Evolutionary conservation across 2,797 vertebrate species (phyloP), one percentile per base, ranked within the genome.

Genomic region (Lerista edwardsae): DNA sequence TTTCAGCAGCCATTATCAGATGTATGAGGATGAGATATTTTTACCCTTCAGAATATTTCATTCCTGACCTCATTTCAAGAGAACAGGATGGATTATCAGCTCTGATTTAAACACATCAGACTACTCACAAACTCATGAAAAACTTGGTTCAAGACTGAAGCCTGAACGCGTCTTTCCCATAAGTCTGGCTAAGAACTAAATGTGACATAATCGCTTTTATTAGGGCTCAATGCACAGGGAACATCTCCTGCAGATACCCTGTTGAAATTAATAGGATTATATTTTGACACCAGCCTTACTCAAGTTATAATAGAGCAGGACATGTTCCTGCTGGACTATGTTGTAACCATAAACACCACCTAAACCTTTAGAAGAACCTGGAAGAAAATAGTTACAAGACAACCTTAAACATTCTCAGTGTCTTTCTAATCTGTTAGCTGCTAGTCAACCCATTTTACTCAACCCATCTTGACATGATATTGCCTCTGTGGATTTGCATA

Each of bases 1-100:
- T 84, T 87, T 85, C 64, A 75, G 41, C 12, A 61, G 29, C 1
- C 71, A 0, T 82, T 83, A 88, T 65, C n/a, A 82, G 55, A 78
- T 83, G 67, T 0, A 71, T 1, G 2, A 77, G 68, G 27, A 79
- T 83, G 80, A 71, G 62, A 82, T 85, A 57, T 1, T 3, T 1
- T 2, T 69, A 31, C 34, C 0, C 17, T 34, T 72, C 61, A 23
- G 14, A 44, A 0, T 65, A 62, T 8, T 21, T 29, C 0, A 44
- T 73, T 80, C 21, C 47, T 68, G 62, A 6, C 67, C 21, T 57
- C 39, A 77, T 62, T 67, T 64, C 27, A 86, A 67, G 34, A 74
- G 69, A 61, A 74, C 82, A 44, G n/a, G 73, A 81, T 0, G 44
- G 84, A 71, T 77, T 69, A 51, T 75, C 7, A 84, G 0, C 8